A percentile compares a stretch with the other conserved stretches of the same genome.
phyloP scores from a whole-genome alignment of 2,888 invertebrate species.

The Melolontha melolontha region DNA sequence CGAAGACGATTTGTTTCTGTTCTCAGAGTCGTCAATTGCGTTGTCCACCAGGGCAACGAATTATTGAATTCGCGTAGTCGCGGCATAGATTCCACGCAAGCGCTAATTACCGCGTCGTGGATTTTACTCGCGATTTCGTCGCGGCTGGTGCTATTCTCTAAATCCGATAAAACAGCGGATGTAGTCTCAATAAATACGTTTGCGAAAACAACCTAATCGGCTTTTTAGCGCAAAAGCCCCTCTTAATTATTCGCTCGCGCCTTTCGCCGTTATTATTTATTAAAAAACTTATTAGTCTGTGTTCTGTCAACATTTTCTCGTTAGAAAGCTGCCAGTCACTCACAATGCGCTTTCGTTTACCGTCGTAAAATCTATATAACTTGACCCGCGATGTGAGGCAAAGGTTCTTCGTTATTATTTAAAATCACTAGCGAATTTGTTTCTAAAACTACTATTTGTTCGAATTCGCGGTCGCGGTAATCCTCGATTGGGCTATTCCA shows the following conservation, averaged over 20 bases:
- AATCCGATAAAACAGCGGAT: too few species aligned
- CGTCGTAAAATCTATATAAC: conserved; percentile 12
- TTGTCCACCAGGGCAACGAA: conserved; percentile 45
- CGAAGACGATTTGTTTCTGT: too few species aligned
- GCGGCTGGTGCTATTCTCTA: background rate
- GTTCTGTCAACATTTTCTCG: background rate
- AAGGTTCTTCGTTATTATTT: conserved; percentile 16
- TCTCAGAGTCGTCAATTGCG: too few species aligned
- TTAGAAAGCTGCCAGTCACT: background rate
- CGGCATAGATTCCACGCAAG: conserved; percentile 38
- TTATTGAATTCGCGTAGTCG: conserved; percentile 12
- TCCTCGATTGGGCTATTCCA: background rate
- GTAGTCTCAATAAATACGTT: background rate
- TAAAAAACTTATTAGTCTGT: background rate
- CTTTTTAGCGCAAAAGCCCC: conserved; percentile 9
- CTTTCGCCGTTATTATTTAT: background rate
- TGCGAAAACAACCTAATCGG: background rate
- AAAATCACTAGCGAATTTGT: background rate
- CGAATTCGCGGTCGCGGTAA: too few species aligned
- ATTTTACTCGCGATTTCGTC: background rate
- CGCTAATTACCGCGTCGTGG: conserved; percentile 22
- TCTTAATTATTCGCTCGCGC: too few species aligned
- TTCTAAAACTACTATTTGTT: too few species aligned
- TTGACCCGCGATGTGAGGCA: background rate
- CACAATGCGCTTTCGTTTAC: background rate